Evolutionary conservation across 2,888 invertebrate species (phyloP), one percentile per base, ranked within the genome.

Genomic region (Chydorus sphaericus): DNA sequence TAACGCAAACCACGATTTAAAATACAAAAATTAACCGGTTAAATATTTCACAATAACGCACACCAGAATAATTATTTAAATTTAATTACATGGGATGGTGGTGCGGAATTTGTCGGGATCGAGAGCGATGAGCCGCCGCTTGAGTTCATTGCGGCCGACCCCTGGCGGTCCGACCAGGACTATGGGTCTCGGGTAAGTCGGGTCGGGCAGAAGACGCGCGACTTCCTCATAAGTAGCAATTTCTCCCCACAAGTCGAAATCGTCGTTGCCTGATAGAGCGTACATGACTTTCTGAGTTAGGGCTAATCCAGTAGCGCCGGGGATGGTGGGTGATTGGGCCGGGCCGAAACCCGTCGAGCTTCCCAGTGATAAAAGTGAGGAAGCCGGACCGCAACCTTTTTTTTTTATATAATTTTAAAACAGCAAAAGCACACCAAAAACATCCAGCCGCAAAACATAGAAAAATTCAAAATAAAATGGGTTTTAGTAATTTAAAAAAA

Each of bases 271-370:
- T 71, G 87, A 83, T 71, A 89, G 82, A 75, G 92, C 91, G 78
- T 94, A 94, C 79, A 92, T 91, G 72, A 93, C 85, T 76, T 91
- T 92, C 80, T 91, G 91, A 75, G 80, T 83, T n/a, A n/a, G n/a
- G n/a, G n/a, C n/a, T n/a, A n/a, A n/a, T n/a, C n/a, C n/a, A n/a
- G n/a, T n/a, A n/a, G n/a, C n/a, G n/a, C n/a, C n/a, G n/a, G n/a
- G n/a, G n/a, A n/a, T n/a, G n/a, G n/a, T n/a, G n/a, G n/a, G n/a
- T n/a, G n/a, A n/a, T n/a, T n/a, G n/a, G n/a, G n/a, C n/a, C n/a
- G n/a, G n/a, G n/a, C n/a, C n/a, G n/a, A n/a, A n/a, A n/a, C n/a
- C n/a, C n/a, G n/a, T n/a, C n/a, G n/a, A 23, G 8, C 44, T 44
- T 44, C 28, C 28, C 2, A 44, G 18, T 14, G 44, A 44, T 14